A percentile compares a stretch with the other conserved stretches of the same genome.
These are phyloP conservation scores for Nestor notabilis DNA, from an alignment of 2,113 vertebrate genomes.

Conservation along the genomic window DNA sequence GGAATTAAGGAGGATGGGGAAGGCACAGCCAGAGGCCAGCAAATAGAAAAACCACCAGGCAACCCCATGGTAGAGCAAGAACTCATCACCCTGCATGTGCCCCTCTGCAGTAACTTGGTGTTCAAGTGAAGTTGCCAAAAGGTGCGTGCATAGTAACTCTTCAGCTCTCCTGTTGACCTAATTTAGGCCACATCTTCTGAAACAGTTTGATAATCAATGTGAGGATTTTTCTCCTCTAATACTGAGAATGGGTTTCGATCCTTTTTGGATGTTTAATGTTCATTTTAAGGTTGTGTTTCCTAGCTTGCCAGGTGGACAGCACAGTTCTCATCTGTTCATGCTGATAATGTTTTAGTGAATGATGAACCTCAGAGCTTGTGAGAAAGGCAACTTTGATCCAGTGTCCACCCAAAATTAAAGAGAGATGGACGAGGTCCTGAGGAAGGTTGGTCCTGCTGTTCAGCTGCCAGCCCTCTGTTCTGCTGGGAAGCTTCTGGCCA, in stretches of 20 bases:
- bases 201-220: conserved; percentile 15
- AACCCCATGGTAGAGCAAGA: not conserved
- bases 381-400: conserved; percentile 61
- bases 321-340: conserved; percentile 17
- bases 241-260: conserved; percentile 18
- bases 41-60: not conserved
- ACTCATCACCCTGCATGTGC: not conserved
- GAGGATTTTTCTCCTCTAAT: conserved; percentile 9
- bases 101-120: conserved; percentile 15
- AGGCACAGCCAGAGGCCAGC: conserved; percentile 57
- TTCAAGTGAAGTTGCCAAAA: conserved; percentile 28
- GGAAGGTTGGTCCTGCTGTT: conserved; percentile 26
- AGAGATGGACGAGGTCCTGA: conserved; percentile 46
- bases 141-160: conserved; percentile 55
- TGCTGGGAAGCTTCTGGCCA: conserved; percentile 69
- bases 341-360: conserved; percentile 24
- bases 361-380: conserved; percentile 46
- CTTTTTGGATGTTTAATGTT: conserved; percentile 9
- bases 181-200: conserved; percentile 68
- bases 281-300: conserved; percentile 16
- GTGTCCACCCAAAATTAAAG: conserved; percentile 22
- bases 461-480: conserved; percentile 78
- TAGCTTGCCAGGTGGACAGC: not conserved
- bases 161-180: conserved; percentile 51
- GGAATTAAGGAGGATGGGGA: conserved; percentile 21